phyloP scores from a whole-genome alignment of 2,888 invertebrate genomes.

The Argyresthia albistria region DNA sequence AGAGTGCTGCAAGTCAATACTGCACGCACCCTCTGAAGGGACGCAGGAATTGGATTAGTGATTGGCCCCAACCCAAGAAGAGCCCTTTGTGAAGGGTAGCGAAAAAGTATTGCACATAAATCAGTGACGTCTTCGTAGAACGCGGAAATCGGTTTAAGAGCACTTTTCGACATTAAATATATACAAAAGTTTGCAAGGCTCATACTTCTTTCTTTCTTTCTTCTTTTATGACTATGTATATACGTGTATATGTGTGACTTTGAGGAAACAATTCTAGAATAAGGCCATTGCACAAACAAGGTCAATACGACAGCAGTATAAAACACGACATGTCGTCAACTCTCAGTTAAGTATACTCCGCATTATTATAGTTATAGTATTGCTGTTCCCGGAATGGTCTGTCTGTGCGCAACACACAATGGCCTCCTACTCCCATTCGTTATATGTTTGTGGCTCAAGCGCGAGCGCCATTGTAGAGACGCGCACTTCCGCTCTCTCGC shows the following conservation, averaged over 20 bases:
- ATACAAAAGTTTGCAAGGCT: too few relatives aligned
- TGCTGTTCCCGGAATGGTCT: slow-evolving; percentile 40
- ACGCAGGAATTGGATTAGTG: slow-evolving; percentile 45
- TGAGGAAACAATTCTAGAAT: too few relatives aligned
- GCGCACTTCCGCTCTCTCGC: slow-evolving; percentile 70
- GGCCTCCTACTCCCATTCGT: slow-evolving; percentile 26
- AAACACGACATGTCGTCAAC: neutral
- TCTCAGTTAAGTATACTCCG: neutral
- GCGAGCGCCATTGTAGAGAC: slow-evolving; percentile 41
- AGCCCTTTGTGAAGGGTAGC: slow-evolving; percentile 13
- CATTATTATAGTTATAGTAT: neutral
- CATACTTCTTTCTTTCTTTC: too few relatives aligned
- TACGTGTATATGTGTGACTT: too few relatives aligned
- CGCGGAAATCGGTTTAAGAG: neutral
- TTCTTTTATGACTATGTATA: too few relatives aligned
- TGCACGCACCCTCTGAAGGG: slow-evolving; percentile 23
- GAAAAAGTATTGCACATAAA: neutral
- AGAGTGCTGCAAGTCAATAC: neutral
- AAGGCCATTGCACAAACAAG: too few relatives aligned
- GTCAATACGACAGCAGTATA: neutral
- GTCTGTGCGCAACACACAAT: slow-evolving; percentile 35
- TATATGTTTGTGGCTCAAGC: slow-evolving; percentile 35
- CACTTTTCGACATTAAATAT: too few relatives aligned
- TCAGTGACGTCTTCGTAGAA: neutral
- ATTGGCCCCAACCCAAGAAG: slow-evolving; percentile 26